A percentile compares a stretch with the other conserved stretches of the same genome.
These are phyloP conservation scores for Psittacara wagleri DNA, from an alignment of 2,113 vertebrate species.

Conservation along the genomic window DNA sequence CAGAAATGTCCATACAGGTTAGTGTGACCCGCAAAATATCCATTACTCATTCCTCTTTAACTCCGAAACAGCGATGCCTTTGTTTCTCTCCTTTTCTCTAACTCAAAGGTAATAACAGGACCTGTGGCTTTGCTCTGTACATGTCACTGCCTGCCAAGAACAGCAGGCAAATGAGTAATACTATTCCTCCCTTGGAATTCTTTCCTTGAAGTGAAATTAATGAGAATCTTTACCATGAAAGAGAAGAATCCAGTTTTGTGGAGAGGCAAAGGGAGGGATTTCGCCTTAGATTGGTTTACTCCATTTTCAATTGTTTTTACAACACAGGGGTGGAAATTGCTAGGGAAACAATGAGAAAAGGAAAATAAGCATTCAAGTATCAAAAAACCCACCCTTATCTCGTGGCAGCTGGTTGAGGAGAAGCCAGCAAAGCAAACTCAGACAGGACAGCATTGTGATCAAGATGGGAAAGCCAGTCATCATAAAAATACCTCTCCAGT, in stretches of 20 bases:
- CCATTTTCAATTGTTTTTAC: neutral
- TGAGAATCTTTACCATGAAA: constrained; percentile 28
- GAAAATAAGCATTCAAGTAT: neutral
- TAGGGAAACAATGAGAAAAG: neutral
- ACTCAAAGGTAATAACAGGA: constrained; percentile 17
- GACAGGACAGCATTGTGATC: neutral
- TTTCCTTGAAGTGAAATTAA: constrained; percentile 53
- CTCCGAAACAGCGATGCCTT: constrained; percentile 20
- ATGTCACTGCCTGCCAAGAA: constrained; percentile 49
- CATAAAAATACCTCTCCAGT: neutral
- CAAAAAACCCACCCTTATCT: neutral
- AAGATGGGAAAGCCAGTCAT: neutral
- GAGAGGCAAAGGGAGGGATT: neutral
- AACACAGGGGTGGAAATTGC: neutral
- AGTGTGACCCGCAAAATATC: constrained; percentile 1
- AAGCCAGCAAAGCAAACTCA: neutral
- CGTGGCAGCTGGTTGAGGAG: neutral
- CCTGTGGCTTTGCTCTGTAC: neutral
- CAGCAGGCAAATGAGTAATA: constrained; percentile 43
- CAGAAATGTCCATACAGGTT: constrained; percentile 9
- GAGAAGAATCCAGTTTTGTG: neutral
- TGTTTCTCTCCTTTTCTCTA: constrained; percentile 4
- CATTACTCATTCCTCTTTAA: constrained; percentile 21
- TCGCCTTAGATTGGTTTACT: neutral
- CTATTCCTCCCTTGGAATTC: constrained; percentile 50